Base-by-base conservation (phyloP, 2,888 invertebrate genomes). In the Micoletzkya japonica region DNA sequence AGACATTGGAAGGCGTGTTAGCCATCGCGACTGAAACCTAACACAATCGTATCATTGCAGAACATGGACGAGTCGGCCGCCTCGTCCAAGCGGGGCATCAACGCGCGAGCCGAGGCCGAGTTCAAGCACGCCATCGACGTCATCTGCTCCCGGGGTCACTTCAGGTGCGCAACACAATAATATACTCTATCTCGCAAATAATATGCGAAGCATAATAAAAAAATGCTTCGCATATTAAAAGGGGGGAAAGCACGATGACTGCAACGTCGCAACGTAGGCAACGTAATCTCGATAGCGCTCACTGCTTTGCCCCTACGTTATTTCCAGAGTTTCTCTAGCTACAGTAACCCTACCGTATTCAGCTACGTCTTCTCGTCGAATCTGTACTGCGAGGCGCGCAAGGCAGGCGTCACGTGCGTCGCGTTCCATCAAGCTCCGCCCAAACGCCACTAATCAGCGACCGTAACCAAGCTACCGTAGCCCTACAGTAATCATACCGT, bases 41-140 rank as follows among this genome's bases (percentile, higher is more conserved):
- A n/a, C n/a, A n/a, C n/a, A n/a, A n/a, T n/a, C n/a, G n/a, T n/a
- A n/a, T 14, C 17, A 52, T 74, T 82, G 63, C 71, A 82, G 82
- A 77, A 80, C 57, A 83, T 83, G 57, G 74, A 66, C 54, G 77
- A 80, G 50, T 82, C 76, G 39, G 79, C 82, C 4, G 74, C 82
- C 3, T 76, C 79, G 34, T 78, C 82, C 2, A 83, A 83, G 67
- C 77, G 78, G 50, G 74, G 73, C 32, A 78, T 83, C 49, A 80
- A 78, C 69, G 63, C 54, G 10, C 76, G 76, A 0, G 79, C 79
- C 2, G 79, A 79, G 64, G 73, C 66, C 1, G 75, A 78, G 36
- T 76, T 83, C 61, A 81, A 82, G 28, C 81, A 80, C 28, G 76
- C 74, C 68, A 79, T 83, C 28, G 83, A 83, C 64, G 83, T 83